phyloP scores from a whole-genome alignment of 2,888 invertebrate species.

The Drosophila suboccidentalis region DNA sequence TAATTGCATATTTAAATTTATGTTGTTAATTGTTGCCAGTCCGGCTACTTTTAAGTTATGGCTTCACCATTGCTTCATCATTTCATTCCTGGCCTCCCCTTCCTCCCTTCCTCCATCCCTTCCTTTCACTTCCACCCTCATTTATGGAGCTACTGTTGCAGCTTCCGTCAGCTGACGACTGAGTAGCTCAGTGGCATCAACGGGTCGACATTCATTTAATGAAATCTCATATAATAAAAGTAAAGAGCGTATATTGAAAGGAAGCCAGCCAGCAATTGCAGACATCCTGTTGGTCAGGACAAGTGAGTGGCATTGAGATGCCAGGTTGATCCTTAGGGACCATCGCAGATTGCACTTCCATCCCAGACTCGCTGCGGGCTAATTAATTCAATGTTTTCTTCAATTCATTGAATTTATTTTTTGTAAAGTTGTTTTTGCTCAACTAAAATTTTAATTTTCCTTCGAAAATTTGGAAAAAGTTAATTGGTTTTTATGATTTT shows the following conservation, averaged over 20 bases:
- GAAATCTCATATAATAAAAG: constrained; percentile 28
- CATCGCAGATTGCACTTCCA: background rate
- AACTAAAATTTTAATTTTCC: background rate
- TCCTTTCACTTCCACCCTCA: background rate
- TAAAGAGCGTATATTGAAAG: background rate
- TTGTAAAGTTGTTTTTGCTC: background rate
- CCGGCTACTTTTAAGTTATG: constrained; percentile 55
- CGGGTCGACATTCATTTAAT: constrained; percentile 51
- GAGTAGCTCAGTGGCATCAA: constrained; percentile 52
- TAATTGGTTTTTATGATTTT: background rate
- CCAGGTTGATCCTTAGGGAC: constrained; percentile 10
- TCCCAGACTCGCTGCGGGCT: background rate
- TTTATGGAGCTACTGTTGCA: background rate
- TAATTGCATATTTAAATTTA: constrained; percentile 83
- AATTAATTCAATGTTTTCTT: constrained; percentile 6
- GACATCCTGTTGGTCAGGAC: constrained; percentile 21
- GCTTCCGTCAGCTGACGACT: constrained; percentile 24
- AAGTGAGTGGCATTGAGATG: constrained; percentile 19
- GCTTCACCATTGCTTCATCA: constrained; percentile 23
- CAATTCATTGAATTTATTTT: background rate
- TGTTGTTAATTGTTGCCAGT: constrained; percentile 74
- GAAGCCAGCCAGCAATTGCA: constrained; percentile 12
- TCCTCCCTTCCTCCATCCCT: too few relatives aligned
- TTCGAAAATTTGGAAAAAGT: background rate
- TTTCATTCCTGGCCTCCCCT: background rate